Evolutionary conservation across 2,113 vertebrate genomes (phyloP), one percentile per base, ranked within the genome.

Genomic region (Cynocephalus volans): DNA sequence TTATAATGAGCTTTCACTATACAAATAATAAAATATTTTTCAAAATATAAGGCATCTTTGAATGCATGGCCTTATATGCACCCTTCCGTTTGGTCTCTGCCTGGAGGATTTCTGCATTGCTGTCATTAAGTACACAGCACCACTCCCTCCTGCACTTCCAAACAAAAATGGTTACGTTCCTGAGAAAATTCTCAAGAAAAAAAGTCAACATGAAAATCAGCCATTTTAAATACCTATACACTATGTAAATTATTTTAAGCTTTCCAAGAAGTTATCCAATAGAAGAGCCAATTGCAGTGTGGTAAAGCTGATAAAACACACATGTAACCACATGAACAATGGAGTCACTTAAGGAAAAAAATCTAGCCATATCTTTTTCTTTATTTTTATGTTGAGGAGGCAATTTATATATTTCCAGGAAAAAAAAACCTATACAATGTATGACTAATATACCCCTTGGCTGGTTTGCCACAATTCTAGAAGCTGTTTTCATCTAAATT

Each of bases 141-240:
- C 83, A 93, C 96, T 97, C 97, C 98, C 98, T 98, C 97, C 97
- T 97, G 96, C 54, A 93, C 89, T 97, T 98, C 93, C 95, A 90
- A 97, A 96, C 3, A 23, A 98, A 97, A 98, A 98, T 96, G 97
- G 97, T 96, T 97, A 97, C 95, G 77, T 97, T 98, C 97, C 97
- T 93, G 69, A 98, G 98, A 98, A 98, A 98, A 96, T 90, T 96
- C 96, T 97, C 93, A 94, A 94, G 98, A 97, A 98, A 97, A 98
- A 98, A 97, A 95, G 77, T 95, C 94, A 97, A 86, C 50, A 54
- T 21, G 21, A 69, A 95, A 85, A 96, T 14, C 84, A 97, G 50
- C 93, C 76, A 77, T 97, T 93, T 94, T 94, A 97, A 98, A 98
- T 77, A 96, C 95, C 81, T 94, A 62, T 80, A 83, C 67, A 62